Evolutionary conservation across 2,113 vertebrate species (phyloP).

Genomic region (Dendropsophus ebraccatus): DNA sequence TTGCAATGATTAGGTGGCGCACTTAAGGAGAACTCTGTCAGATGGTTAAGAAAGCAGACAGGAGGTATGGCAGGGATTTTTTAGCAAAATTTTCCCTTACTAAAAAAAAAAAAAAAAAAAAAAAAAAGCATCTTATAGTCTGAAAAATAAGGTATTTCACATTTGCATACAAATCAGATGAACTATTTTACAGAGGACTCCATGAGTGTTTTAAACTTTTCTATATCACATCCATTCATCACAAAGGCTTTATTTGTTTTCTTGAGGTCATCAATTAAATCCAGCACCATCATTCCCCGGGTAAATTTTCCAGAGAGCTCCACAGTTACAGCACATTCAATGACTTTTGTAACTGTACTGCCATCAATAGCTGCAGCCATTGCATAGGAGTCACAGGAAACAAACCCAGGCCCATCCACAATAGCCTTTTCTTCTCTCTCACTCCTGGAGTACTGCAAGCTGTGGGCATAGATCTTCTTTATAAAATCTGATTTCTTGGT

Average conservation of each 20-base stretch:
- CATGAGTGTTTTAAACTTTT: constrained; percentile 73
- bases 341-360: constrained; percentile 64
- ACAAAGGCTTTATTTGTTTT: constrained; percentile 68
- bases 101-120: too few species aligned
- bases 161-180: neutral
- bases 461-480: constrained; percentile 71
- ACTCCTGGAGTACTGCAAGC: constrained; percentile 58
- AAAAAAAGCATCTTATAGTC: too few species aligned
- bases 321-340: constrained; percentile 68
- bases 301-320: constrained; percentile 72
- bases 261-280: constrained; percentile 68
- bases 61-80: too few species aligned
- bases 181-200: constrained; percentile 73
- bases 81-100: too few species aligned
- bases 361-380: constrained; percentile 77
- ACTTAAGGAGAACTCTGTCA: too few species aligned
- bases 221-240: constrained; percentile 74
- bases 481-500: constrained; percentile 77
- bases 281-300: constrained; percentile 77
- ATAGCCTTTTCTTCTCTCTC: constrained; percentile 61
- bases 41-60: too few species aligned
- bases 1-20: too few species aligned
- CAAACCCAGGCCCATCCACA: constrained; percentile 67
- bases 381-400: constrained; percentile 79
- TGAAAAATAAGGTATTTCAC: neutral